A percentile compares a stretch with the other conserved stretches of the same genome.
These are phyloP conservation scores for Tetragnatha versicolor DNA, from an alignment of 1,140 invertebrate species.

Conservation along the genomic window DNA sequence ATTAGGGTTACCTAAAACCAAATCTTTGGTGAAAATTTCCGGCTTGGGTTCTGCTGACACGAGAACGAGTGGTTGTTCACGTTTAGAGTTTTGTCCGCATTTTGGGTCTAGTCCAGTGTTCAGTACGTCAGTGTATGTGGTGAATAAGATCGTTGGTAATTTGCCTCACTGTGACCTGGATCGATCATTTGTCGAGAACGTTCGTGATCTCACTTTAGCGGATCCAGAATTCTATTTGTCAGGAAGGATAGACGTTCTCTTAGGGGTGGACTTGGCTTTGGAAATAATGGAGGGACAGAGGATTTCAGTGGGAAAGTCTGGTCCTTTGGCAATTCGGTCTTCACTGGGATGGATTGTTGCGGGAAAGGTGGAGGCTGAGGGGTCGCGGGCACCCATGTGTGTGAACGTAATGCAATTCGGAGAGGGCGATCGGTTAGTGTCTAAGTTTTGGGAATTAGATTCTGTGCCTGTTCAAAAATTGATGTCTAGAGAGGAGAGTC, in stretches of 20 bases:
- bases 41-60: not conserved
- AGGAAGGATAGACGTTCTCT: not conserved
- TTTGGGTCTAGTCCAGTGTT: not conserved
- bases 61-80: not conserved
- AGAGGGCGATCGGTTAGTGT: not conserved
- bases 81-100: not conserved
- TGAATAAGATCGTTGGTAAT: not conserved
- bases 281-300: not conserved
- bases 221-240: slow-evolving; percentile 13
- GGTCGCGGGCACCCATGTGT: not conserved
- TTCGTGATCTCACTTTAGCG: not conserved
- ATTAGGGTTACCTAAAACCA: not conserved
- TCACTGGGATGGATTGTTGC: slow-evolving; percentile 9
- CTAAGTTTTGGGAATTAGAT: slow-evolving; percentile 20
- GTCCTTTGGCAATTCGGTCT: not conserved
- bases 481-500: not conserved
- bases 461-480: not conserved
- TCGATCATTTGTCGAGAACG: too few relatives aligned
- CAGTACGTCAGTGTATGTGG: not conserved
- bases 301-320: not conserved
- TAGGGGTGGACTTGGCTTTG: not conserved
- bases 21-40: not conserved
- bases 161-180: not conserved
- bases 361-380: not conserved
- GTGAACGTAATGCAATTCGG: not conserved